These are phyloP conservation scores for Cebus imitator DNA, from an alignment of 2,113 vertebrate genomes.

Conservation along the genomic window DNA sequence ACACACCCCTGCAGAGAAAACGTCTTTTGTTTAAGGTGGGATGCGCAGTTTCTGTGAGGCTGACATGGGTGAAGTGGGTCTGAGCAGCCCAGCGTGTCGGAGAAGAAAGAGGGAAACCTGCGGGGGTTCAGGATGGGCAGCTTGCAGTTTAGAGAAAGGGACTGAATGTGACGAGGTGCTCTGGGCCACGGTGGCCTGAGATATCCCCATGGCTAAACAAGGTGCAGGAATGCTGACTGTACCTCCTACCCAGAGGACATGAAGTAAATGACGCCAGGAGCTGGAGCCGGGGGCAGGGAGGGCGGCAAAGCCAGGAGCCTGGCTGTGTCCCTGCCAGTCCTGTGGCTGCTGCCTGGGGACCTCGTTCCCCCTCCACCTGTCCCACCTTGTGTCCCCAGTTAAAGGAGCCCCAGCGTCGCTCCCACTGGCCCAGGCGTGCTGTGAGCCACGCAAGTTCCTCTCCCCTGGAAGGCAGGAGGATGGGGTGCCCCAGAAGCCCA, in stretches of 20 bases:
- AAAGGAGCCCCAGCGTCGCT: accelerated
- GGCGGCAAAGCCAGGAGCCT: background rate
- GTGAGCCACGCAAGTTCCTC: accelerated
- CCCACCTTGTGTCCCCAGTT: no score
- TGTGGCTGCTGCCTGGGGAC: background rate
- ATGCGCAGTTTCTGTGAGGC: accelerated
- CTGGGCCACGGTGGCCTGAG: accelerated
- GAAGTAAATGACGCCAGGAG: background rate
- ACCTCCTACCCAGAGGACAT: background rate
- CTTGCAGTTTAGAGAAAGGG: background rate
- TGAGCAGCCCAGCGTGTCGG: accelerated
- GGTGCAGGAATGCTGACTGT: background rate
- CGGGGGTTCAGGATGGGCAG: no score
- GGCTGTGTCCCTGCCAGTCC: no score
- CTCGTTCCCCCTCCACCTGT: background rate
- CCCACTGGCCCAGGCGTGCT: background rate
- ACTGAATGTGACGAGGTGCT: background rate
- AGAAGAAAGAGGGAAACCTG: background rate
- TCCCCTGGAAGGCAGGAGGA: background rate
- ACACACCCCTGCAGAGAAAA: background rate
- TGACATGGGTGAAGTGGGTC: background rate
- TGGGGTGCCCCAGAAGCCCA: accelerated
- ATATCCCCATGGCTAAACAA: background rate
- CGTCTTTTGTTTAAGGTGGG: background rate
- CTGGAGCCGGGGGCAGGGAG: accelerated